A percentile compares a stretch with the other conserved stretches of the same genome.
Evolutionary conservation across 2,113 vertebrate genomes (phyloP).

Genomic region (Microtus ochrogaster): DNA sequence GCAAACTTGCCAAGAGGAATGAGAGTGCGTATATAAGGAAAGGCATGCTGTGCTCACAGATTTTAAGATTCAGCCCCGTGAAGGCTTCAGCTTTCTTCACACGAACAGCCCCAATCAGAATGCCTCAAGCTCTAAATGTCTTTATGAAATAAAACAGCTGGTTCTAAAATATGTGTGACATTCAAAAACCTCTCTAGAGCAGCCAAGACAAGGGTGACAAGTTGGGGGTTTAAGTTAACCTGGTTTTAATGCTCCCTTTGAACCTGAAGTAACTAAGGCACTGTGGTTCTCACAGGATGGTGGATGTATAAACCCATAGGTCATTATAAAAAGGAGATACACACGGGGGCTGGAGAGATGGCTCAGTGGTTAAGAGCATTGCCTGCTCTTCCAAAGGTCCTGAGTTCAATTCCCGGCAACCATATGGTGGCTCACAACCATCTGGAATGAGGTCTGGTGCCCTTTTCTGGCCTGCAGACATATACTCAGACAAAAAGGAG

Average conservation of each 20-base stretch:
- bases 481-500: too few species aligned
- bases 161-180: slow-evolving; percentile 15
- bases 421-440: too few species aligned
- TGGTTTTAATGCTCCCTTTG: neutral
- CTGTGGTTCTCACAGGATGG: neutral
- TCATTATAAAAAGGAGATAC: neutral
- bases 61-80: neutral
- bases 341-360: too few species aligned
- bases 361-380: too few species aligned
- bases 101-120: neutral
- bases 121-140: neutral
- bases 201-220: slow-evolving; percentile 23
- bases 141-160: neutral
- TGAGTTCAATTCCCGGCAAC: too few species aligned
- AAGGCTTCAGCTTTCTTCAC: slow-evolving; percentile 22
- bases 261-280: neutral
- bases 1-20: neutral
- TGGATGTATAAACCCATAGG: neutral
- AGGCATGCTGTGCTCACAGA: neutral
- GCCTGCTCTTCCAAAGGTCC: too few species aligned
- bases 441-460: too few species aligned
- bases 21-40: neutral
- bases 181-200: neutral
- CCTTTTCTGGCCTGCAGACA: too few species aligned
- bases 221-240: neutral